Percentiles rank a stretch among this genome's conserved stretches.
Evolutionary conservation across 2,797 vertebrate genomes (phyloP).

Genomic region (Macroramphosus scolopax): DNA sequence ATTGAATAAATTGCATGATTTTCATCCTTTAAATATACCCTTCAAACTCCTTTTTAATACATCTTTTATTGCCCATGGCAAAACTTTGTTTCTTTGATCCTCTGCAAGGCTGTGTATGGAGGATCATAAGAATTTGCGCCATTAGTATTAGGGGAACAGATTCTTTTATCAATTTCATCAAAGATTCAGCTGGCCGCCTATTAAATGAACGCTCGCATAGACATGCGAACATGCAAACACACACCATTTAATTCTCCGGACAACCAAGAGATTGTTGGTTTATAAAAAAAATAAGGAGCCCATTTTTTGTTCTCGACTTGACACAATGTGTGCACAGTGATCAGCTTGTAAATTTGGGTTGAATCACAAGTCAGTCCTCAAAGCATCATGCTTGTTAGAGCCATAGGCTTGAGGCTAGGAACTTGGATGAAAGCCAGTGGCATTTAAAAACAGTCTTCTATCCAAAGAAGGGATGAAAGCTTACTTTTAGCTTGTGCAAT

Average conservation of each 20-base stretch:
- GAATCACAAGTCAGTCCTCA: slow-evolving; percentile 76
- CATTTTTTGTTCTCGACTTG: slow-evolving; percentile 55
- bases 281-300: slow-evolving; percentile 55
- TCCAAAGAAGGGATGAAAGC: slow-evolving; percentile 71
- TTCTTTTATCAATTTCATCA: slow-evolving; percentile 84
- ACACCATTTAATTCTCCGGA: slow-evolving; percentile 64
- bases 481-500: slow-evolving; percentile 69
- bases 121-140: slow-evolving; percentile 82
- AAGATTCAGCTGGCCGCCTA: slow-evolving; percentile 74
- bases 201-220: slow-evolving; percentile 64
- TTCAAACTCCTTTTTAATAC: slow-evolving; percentile 79
- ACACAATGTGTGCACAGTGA: slow-evolving; percentile 68
- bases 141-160: slow-evolving; percentile 77
- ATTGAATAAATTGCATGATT: slow-evolving; percentile 76
- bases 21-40: slow-evolving; percentile 76
- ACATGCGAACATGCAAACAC: slow-evolving; percentile 46
- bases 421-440: slow-evolving; percentile 69
- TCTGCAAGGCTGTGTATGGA: slow-evolving; percentile 79
- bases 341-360: slow-evolving; percentile 74
- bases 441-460: slow-evolving; percentile 73
- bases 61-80: slow-evolving; percentile 75
- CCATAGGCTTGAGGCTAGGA: slow-evolving; percentile 60
- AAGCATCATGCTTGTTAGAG: slow-evolving; percentile 76
- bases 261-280: slow-evolving; percentile 62
- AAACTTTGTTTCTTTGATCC: slow-evolving; percentile 80